These are phyloP conservation scores for Dolichallabes microphthalmus DNA, from an alignment of 2,113 vertebrate species.

Conservation along the genomic window DNA sequence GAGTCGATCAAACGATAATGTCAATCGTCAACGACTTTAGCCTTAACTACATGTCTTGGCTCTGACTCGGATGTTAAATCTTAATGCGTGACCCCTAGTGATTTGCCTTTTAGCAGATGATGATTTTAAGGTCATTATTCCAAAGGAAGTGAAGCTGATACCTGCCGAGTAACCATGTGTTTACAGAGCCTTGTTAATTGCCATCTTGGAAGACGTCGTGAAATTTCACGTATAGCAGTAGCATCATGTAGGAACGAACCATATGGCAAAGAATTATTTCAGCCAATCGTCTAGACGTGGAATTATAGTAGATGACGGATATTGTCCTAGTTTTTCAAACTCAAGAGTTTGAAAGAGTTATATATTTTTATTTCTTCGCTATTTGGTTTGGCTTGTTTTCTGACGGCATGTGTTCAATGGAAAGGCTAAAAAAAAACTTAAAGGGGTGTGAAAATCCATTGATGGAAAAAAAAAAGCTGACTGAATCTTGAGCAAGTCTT, in stretches of 20 bases:
- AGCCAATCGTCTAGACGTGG: conserved; percentile 16
- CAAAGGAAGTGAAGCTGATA: not conserved
- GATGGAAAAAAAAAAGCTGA: not conserved
- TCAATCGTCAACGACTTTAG: not conserved
- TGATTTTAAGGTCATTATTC: not conserved
- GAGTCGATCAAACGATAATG: not conserved
- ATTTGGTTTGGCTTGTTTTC: not conserved
- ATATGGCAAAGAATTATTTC: not conserved
- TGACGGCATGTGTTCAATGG: not conserved
- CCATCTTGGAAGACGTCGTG: conserved; percentile 20
- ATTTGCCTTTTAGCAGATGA: not conserved
- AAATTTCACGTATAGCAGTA: not conserved
- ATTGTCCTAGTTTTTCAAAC: not conserved
- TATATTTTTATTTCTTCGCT: not conserved
- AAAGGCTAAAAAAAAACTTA: not conserved
- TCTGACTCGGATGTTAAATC: not conserved
- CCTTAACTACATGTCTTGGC: not conserved
- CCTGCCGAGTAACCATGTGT: not conserved
- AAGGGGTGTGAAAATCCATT: not conserved
- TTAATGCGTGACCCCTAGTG: not conserved
- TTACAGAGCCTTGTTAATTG: not conserved
- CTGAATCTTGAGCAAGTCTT: not conserved
- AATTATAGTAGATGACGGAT: conserved; percentile 22
- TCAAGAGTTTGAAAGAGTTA: not conserved
- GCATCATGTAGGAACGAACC: conserved; percentile 1